A percentile compares a stretch with the other conserved stretches of the same genome.
These are phyloP conservation scores for Dissostichus mawsoni DNA, from an alignment of 2,113 vertebrate species.

Conservation along the genomic window DNA sequence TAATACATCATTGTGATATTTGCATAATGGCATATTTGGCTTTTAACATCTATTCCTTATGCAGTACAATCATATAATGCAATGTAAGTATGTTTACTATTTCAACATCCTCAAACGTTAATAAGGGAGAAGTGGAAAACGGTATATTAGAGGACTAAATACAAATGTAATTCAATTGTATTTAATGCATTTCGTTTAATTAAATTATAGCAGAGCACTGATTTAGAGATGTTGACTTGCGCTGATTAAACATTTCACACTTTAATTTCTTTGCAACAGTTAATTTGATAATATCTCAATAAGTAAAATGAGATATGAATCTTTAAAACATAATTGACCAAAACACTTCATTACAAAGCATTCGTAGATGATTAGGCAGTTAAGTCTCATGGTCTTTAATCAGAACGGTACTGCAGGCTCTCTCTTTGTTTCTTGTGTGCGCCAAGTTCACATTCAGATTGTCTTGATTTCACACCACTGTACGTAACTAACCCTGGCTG, in stretches of 20 bases:
- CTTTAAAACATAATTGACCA: background rate
- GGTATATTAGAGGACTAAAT: background rate
- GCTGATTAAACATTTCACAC: constrained; percentile 7
- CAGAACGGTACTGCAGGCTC: background rate
- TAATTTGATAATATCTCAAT: constrained; percentile 5
- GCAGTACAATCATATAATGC: too few relatives aligned
- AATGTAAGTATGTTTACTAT: background rate
- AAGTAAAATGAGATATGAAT: constrained; percentile 17
- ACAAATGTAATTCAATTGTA: background rate
- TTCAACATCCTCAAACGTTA: background rate
- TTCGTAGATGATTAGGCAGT: background rate
- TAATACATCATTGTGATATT: too few relatives aligned
- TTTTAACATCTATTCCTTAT: too few relatives aligned
- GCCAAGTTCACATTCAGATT: background rate
- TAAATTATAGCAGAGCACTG: constrained; percentile 2
- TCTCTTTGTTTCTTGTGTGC: background rate
- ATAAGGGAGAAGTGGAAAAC: background rate
- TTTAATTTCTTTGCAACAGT: background rate
- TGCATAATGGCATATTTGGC: too few relatives aligned
- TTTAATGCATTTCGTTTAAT: background rate
- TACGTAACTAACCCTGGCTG: background rate
- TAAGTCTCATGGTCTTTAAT: background rate
- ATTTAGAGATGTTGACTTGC: background rate
- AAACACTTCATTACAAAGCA: background rate
- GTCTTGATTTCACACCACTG: background rate